A percentile compares a stretch with the other conserved stretches of the same genome.
These are phyloP conservation scores for Rhyacophila evoluta DNA, from an alignment of 2,888 invertebrate species.

Conservation along the genomic window DNA sequence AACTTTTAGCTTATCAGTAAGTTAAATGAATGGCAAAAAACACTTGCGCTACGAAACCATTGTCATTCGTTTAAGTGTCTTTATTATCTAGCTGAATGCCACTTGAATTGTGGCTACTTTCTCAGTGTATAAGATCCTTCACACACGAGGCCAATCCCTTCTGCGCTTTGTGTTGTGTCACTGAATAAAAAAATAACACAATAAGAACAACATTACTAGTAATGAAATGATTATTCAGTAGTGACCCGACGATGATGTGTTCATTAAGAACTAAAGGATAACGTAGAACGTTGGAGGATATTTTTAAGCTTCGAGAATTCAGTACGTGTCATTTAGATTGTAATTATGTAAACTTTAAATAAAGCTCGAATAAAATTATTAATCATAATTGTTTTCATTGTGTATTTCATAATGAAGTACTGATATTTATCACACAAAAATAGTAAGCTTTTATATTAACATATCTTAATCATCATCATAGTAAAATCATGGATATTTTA, in stretches of 20 bases:
- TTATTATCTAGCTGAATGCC: conserved; percentile 8
- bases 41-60: neutral
- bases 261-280: too few species aligned
- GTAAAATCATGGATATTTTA: too few species aligned
- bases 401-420: too few species aligned
- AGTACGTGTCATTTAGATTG: too few species aligned
- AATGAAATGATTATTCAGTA: conserved; percentile 19
- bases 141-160: conserved; percentile 9
- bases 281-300: too few species aligned
- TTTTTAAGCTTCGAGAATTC: too few species aligned
- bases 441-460: too few species aligned
- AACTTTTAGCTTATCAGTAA: neutral
- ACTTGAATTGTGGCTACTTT: neutral
- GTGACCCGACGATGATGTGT: neutral
- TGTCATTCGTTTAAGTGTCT: neutral
- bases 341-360: too few species aligned
- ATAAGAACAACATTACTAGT: neutral
- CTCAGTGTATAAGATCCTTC: neutral
- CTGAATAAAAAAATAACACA: neutral
- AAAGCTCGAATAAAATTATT: too few species aligned
- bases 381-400: too few species aligned
- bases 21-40: neutral
- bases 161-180: conserved; percentile 14
- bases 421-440: too few species aligned
- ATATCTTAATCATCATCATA: too few species aligned